phyloP scores from a whole-genome alignment of 2,888 invertebrate genomes.

The Brachycybe producta region DNA sequence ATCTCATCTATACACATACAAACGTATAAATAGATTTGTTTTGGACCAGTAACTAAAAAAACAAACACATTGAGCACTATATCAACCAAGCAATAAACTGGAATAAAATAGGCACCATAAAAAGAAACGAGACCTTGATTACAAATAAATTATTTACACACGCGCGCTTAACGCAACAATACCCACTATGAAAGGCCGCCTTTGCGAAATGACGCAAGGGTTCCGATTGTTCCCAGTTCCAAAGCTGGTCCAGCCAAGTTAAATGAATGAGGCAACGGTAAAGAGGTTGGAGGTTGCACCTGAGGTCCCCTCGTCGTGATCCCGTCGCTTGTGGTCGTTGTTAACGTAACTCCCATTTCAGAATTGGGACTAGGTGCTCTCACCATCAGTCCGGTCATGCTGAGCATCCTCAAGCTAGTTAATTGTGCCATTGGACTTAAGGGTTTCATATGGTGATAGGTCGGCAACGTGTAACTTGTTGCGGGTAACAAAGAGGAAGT shows the following conservation, averaged over 20 bases:
- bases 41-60: too few species aligned
- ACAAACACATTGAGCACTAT: too few species aligned
- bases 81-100: too few species aligned
- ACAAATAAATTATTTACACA: too few species aligned
- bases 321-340: neutral
- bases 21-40: too few species aligned
- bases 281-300: constrained; percentile 4
- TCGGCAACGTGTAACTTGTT: constrained; percentile 11
- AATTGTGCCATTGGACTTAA: constrained; percentile 20
- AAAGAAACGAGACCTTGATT: too few species aligned
- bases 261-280: neutral
- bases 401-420: constrained; percentile 11
- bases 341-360: neutral
- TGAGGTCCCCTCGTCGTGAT: neutral
- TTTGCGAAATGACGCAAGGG: constrained; percentile 67
- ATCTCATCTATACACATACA: too few species aligned
- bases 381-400: neutral
- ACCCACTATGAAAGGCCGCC: constrained; percentile 51
- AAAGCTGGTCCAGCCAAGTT: constrained; percentile 1
- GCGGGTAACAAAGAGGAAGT: neutral
- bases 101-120: too few species aligned
- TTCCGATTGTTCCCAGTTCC: constrained; percentile 57
- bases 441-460: constrained; percentile 7
- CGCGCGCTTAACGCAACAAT: too few species aligned
- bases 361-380: neutral